A percentile compares a stretch with the other conserved stretches of the same genome.
These are phyloP conservation scores for Chaetophractus vellerosus DNA, from an alignment of 2,797 vertebrate genomes.

Conservation along the genomic window DNA sequence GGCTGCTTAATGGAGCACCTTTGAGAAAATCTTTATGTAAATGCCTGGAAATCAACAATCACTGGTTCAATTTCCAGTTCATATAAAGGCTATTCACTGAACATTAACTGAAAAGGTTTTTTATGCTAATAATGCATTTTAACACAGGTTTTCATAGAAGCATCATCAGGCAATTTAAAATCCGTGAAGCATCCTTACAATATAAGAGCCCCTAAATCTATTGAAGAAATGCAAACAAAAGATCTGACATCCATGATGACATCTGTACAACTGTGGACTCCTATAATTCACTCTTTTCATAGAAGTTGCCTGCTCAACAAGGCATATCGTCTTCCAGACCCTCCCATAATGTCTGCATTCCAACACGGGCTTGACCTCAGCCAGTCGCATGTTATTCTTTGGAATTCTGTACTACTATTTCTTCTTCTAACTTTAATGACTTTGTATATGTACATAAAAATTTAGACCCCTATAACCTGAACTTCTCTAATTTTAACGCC, in stretches of 20 bases:
- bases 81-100: conserved; percentile 64
- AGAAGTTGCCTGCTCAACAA: conserved; percentile 70
- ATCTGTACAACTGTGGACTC: conserved; percentile 41
- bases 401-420: conserved; percentile 58
- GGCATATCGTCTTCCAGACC: conserved; percentile 51
- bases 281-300: conserved; percentile 55
- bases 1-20: conserved; percentile 51
- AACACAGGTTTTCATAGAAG: conserved; percentile 77
- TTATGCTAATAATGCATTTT: conserved; percentile 78
- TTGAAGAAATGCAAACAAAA: conserved; percentile 44
- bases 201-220: conserved; percentile 63
- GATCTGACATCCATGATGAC: conserved; percentile 63
- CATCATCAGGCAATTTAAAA: conserved; percentile 77
- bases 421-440: conserved; percentile 52
- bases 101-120: conserved; percentile 72
- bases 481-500: conserved; percentile 46
- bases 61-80: conserved; percentile 66
- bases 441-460: conserved; percentile 41
- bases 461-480: conserved; percentile 67
- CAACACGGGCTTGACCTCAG: conserved; percentile 63
- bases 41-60: conserved; percentile 66
- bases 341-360: conserved; percentile 71
- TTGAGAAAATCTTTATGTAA: conserved; percentile 72
- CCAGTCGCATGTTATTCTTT: conserved; percentile 11
- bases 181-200: conserved; percentile 47